A percentile compares a stretch with the other conserved stretches of the same genome.
Conservation (phyloP, 1,140 invertebrate species). For the Uloborus diversus region DNA sequence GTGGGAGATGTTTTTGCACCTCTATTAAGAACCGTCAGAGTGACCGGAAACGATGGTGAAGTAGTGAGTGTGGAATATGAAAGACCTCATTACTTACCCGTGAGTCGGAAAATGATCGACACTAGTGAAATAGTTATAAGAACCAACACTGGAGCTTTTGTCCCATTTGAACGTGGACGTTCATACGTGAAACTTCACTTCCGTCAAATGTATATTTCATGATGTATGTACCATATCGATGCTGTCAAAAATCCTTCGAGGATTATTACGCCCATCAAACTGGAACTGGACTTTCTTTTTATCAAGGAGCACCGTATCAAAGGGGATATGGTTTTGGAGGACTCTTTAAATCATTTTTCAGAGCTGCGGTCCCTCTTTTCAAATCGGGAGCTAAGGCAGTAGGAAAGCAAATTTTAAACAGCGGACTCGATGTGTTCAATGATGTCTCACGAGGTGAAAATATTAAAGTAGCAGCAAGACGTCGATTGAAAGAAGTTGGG, state of each 20-base stretch:
- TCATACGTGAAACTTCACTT: constrained; percentile 9
- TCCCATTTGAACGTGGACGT: not conserved
- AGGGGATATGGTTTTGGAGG: not conserved
- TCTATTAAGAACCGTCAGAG: not conserved
- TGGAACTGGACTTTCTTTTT: not conserved
- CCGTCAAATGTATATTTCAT: not conserved
- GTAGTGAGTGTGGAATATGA: not conserved
- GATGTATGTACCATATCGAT: not conserved
- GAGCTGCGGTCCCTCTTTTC: not conserved
- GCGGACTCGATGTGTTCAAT: not conserved
- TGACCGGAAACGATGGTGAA: not conserved
- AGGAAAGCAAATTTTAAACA: too few species aligned
- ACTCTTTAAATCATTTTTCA: not conserved
- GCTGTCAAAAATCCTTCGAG: not conserved
- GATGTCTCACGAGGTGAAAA: not conserved
- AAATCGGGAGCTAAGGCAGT: not conserved
- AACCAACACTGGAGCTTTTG: not conserved
- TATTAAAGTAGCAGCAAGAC: not conserved
- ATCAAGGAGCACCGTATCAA: not conserved
- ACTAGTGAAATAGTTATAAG: constrained; percentile 7
- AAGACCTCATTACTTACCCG: not conserved
- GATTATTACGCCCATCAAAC: not conserved
- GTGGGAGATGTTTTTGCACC: not conserved
- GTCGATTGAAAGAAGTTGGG: not conserved
- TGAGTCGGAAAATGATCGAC: not conserved